Evolutionary conservation across 2,113 vertebrate genomes (phyloP).

Genomic region (Sylvietta virens): DNA sequence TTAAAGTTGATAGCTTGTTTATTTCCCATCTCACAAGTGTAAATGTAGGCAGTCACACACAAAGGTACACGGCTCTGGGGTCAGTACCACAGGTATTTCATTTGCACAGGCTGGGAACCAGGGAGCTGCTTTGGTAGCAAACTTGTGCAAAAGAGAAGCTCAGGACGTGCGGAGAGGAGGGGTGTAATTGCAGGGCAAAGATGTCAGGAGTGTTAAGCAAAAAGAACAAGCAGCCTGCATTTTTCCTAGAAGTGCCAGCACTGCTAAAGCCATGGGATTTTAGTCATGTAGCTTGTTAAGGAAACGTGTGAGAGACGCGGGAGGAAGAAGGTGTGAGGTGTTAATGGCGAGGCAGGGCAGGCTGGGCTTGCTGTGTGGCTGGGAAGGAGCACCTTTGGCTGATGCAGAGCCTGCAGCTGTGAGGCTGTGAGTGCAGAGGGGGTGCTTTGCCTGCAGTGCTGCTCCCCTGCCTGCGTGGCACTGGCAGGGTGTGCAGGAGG

Average conservation of each 20-base stretch:
- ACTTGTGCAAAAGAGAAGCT: constrained; percentile 12
- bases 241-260: not conserved
- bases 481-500: not conserved
- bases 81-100: not conserved
- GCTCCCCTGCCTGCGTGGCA: fast-evolving
- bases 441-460: not conserved
- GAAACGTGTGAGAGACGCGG: fast-evolving
- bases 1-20: not conserved
- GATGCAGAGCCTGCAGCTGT: not conserved
- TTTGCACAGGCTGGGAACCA: not conserved
- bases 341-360: not conserved
- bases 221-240: not conserved
- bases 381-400: not conserved
- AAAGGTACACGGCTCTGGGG: not conserved
- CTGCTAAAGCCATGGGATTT: not conserved
- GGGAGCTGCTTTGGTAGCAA: constrained; percentile 21
- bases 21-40: constrained; percentile 34
- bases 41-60: not conserved
- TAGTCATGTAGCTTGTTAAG: not conserved
- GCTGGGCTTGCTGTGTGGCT: not conserved
- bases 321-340: not conserved
- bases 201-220: not conserved
- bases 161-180: not conserved
- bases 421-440: not conserved
- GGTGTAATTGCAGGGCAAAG: not conserved